A percentile compares a stretch with the other conserved stretches of the same genome.
Evolutionary conservation across 2,113 vertebrate genomes (phyloP).

Genomic region (Austrofundulus limnaeus): DNA sequence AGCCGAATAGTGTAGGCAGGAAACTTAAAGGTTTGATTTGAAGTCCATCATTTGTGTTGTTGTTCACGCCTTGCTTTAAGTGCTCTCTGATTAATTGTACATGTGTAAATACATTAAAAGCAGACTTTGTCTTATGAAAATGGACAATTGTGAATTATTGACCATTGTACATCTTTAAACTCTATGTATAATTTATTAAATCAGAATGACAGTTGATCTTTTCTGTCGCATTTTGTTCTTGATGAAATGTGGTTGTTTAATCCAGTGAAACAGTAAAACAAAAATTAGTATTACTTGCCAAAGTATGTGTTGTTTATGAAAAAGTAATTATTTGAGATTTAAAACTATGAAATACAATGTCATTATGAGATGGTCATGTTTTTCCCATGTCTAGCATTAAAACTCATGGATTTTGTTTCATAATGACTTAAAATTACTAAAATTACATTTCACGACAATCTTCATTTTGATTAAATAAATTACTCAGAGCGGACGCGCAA

Average conservation of each 20-base stretch:
- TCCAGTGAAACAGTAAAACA: neutral
- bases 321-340: too few species aligned
- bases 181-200: constrained; percentile 99
- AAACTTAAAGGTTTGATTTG: constrained; percentile 53
- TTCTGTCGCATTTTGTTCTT: constrained; percentile 24
- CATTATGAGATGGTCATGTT: too few species aligned
- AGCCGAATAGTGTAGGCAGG: constrained; percentile 14
- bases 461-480: too few species aligned
- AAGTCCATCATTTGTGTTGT: constrained; percentile 73
- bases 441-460: too few species aligned
- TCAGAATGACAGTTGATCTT: constrained; percentile 85
- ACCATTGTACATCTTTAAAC: constrained; percentile 93
- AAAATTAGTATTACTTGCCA: too few species aligned
- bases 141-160: constrained; percentile 82
- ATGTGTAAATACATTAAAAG: constrained; percentile 91
- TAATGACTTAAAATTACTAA: too few species aligned
- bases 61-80: constrained; percentile 76
- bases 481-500: too few species aligned
- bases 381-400: too few species aligned
- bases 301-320: too few species aligned
- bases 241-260: neutral
- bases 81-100: constrained; percentile 88
- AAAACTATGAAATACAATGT: too few species aligned
- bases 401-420: too few species aligned
- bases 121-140: constrained; percentile 78